These are phyloP conservation scores for Pristionchus arcanus DNA, from an alignment of 2,888 invertebrate genomes.

Conservation along the genomic window DNA sequence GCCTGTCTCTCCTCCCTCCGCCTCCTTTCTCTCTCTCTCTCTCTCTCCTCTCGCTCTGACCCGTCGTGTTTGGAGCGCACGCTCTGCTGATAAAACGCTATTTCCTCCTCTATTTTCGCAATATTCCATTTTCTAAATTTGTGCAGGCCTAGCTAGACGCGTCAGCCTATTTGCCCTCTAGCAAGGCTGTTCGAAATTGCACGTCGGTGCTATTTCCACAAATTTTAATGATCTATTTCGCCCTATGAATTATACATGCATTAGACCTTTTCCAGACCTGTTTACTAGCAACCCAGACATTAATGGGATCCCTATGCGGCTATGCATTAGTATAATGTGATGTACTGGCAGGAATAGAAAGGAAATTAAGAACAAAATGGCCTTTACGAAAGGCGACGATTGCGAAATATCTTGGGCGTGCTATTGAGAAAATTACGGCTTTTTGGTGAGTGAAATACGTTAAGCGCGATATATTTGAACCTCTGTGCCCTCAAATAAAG, in stretches of 20 bases:
- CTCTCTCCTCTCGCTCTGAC: background rate
- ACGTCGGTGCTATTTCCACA: too few relatives aligned
- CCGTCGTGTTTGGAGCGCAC: background rate
- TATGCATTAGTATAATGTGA: background rate
- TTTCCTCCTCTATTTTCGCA: background rate
- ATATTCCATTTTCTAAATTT: background rate
- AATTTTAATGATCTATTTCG: too few relatives aligned
- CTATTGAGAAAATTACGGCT: too few relatives aligned
- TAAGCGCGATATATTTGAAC: too few relatives aligned
- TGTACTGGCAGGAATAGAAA: background rate
- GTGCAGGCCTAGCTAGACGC: background rate
- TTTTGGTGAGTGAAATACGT: too few relatives aligned
- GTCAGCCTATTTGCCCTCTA: too few relatives aligned
- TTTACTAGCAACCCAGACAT: background rate
- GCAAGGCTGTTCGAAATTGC: too few relatives aligned
- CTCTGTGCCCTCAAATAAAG: too few relatives aligned
- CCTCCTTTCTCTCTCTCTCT: background rate
- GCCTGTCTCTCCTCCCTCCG: background rate
- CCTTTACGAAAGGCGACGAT: background rate
- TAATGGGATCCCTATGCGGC: background rate
- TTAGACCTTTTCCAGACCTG: background rate
- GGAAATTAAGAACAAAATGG: background rate
- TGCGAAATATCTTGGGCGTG: background rate
- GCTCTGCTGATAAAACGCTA: background rate
- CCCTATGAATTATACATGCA: too few relatives aligned